These are phyloP conservation scores for Podiceps cristatus DNA, from an alignment of 2,113 vertebrate genomes.

Conservation along the genomic window DNA sequence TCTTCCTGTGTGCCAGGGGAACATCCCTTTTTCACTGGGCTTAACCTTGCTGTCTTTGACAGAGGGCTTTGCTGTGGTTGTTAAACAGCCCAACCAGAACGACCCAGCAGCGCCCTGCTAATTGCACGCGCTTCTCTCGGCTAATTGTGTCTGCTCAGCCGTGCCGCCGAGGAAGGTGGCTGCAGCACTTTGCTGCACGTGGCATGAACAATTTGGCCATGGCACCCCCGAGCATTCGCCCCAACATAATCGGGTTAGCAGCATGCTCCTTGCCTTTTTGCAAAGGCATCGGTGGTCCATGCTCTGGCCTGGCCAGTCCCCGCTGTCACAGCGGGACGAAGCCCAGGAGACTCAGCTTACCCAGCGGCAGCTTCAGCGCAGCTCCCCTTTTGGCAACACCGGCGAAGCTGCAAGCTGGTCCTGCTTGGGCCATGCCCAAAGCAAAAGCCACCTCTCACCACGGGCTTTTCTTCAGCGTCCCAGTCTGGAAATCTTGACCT, in stretches of 20 bases:
- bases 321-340: neutral
- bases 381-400: neutral
- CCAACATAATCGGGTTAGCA: no score
- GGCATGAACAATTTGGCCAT: neutral
- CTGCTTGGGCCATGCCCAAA: neutral
- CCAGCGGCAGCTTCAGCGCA: neutral
- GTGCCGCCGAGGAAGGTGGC: neutral
- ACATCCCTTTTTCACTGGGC: neutral
- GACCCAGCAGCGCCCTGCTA: neutral
- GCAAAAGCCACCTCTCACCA: neutral
- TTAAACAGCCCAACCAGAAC: neutral
- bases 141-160: neutral
- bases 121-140: neutral
- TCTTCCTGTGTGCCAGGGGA: neutral
- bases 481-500: neutral
- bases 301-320: neutral
- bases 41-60: neutral
- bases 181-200: fast-evolving
- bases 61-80: neutral
- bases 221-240: neutral
- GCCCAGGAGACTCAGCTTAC: neutral
- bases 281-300: neutral
- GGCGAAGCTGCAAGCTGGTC: neutral
- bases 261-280: neutral
- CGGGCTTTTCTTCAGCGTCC: neutral